These are phyloP conservation scores for Buathra laborator DNA, from an alignment of 2,888 invertebrate species.

Conservation along the genomic window DNA sequence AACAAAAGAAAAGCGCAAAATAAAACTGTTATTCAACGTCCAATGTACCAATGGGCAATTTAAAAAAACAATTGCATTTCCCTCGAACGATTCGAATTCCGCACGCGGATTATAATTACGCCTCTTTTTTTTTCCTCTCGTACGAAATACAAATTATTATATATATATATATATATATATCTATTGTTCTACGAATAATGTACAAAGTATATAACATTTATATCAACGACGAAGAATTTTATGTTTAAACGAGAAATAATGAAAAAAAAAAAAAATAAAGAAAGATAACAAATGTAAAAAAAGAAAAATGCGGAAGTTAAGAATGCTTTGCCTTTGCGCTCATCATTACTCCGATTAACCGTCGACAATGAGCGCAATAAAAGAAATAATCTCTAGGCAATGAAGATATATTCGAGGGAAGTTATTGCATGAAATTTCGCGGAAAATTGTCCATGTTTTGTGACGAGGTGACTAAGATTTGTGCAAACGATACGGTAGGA, in stretches of 20 bases:
- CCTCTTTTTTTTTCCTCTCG: slow-evolving; percentile 13
- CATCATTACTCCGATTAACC: neutral
- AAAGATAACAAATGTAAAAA: neutral
- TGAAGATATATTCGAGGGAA: neutral
- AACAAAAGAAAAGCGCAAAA: too few relatives aligned
- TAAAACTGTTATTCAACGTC: too few relatives aligned
- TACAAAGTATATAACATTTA: slow-evolving; percentile 67
- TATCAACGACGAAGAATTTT: slow-evolving; percentile 48
- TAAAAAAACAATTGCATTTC: slow-evolving; percentile 34
- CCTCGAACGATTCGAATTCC: slow-evolving; percentile 44
- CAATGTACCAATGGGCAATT: neutral
- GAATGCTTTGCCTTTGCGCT: neutral
- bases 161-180: neutral
- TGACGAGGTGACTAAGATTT: slow-evolving; percentile 1
- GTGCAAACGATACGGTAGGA: neutral
- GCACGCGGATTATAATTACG: neutral
- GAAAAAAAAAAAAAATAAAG: slow-evolving; percentile 2
- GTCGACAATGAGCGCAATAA: neutral
- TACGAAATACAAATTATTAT: neutral
- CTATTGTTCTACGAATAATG: slow-evolving; percentile 63
- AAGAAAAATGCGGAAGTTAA: slow-evolving; percentile 1
- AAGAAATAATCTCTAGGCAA: neutral
- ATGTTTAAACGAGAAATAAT: slow-evolving; percentile 37
- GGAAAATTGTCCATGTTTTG: neutral
- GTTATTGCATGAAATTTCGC: neutral